phyloP scores from a whole-genome alignment of 2,888 invertebrate genomes.

The Caenorhabditis becei region DNA sequence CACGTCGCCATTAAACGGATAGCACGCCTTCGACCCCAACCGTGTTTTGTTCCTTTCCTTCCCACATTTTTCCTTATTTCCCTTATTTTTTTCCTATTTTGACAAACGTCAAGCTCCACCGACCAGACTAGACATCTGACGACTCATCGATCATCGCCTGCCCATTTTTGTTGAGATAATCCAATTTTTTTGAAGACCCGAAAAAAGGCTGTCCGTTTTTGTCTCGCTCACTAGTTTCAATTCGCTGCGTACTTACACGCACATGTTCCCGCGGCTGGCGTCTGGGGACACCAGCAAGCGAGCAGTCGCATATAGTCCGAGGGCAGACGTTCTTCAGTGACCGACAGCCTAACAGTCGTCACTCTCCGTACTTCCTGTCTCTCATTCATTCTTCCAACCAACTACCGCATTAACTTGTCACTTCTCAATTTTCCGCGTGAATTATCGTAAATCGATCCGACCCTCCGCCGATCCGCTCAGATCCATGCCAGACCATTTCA shows the following conservation, averaged over 20 bases:
- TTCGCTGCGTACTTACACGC: neutral
- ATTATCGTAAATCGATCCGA: constrained; percentile 44
- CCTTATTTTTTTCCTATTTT: constrained; percentile 4
- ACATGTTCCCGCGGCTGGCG: neutral
- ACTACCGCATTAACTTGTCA: constrained; percentile 58
- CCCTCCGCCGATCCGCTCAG: constrained; percentile 11
- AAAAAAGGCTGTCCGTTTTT: neutral
- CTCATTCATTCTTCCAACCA: neutral
- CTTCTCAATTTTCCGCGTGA: constrained; percentile 53
- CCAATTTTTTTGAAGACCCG: constrained; percentile 2
- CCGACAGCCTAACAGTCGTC: neutral
- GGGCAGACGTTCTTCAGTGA: neutral
- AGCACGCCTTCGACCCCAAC: neutral
- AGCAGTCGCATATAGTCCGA: neutral
- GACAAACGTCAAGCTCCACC: neutral
- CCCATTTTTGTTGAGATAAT: neutral
- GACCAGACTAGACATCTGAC: neutral
- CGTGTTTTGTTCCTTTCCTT: neutral
- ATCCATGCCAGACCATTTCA: constrained; percentile 15
- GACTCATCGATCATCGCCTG: constrained; percentile 2
- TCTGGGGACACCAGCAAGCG: neutral
- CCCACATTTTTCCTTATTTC: neutral
- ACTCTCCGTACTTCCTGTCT: neutral
- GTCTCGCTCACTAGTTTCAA: neutral
- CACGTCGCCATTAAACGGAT: constrained; percentile 45